Base-by-base conservation (phyloP, 2,888 invertebrate genomes). In the Hirudinaria manillensis region DNA sequence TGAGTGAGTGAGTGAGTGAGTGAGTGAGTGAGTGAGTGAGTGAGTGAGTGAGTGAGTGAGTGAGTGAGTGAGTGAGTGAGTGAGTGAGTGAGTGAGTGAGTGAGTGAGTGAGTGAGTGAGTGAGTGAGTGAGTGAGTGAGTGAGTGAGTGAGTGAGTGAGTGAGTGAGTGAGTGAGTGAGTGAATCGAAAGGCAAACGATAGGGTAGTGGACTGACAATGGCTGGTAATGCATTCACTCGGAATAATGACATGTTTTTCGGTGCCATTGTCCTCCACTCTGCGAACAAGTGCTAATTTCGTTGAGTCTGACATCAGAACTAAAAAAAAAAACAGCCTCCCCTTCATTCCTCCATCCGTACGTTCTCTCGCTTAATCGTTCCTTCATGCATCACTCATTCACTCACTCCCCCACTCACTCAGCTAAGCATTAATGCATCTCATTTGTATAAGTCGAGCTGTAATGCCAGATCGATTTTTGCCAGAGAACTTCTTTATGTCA, bases 131-230 rank as follows among this genome's bases (percentile, higher is more conserved):
- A 66, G 66, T 66, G 29, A 32, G 24, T 27, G 29, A n/a, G 70
- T 29, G 70, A 27, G 70, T 21, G 29, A 36, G 38, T 21, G 70
- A 66, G 56, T 38, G 74, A n/a, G 70, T 1, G 68, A 16, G n/a
- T 72, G 53, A 29, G 24, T 32, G 65, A 24, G 53, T 53, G 53
- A 53, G 53, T 53, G n/a, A n/a, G n/a, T n/a, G n/a, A n/a, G n/a
- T n/a, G n/a, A n/a, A n/a, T n/a, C n/a, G 3, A 56, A 29, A 61
- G 61, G 61, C 29, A 61, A 29, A 61, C 24, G 61, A 27, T 61
- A 61, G 24, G 24, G 24, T 27, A 61, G 61, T 61, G 29, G 61
- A 29, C 24, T 24, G 61, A 61, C 24, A 61, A 27, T 24, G 27
- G 29, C 24, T 61, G 24, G 61, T 61, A 61, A 61, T 61, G 61